phyloP scores from a whole-genome alignment of 2,888 invertebrate genomes.

The Pheosia tremula region DNA sequence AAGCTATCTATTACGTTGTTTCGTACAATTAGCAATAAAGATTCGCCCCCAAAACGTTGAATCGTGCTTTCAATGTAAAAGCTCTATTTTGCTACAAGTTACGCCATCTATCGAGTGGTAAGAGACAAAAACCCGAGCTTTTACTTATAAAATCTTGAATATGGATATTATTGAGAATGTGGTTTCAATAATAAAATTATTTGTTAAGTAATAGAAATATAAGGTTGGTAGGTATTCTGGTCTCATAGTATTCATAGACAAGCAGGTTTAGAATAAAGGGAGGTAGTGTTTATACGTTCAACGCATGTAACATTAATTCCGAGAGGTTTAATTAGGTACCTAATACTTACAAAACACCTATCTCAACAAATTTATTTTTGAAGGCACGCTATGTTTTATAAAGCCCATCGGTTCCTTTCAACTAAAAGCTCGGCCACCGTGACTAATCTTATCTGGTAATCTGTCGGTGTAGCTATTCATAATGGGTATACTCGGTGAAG shows the following conservation, averaged over 20 bases:
- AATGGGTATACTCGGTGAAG: constrained; percentile 30
- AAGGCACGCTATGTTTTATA: background rate
- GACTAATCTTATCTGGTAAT: constrained; percentile 53
- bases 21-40: constrained; percentile 57
- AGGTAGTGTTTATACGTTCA: too few relatives aligned
- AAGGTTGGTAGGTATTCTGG: too few relatives aligned
- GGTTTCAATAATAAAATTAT: background rate
- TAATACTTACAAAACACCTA: too few relatives aligned
- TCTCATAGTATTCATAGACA: too few relatives aligned
- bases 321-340: too few relatives aligned
- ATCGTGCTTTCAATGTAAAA: constrained; percentile 37
- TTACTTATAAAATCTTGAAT: background rate
- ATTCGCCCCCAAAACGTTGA: constrained; percentile 41
- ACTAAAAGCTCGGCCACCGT: constrained; percentile 45
- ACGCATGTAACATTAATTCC: too few relatives aligned
- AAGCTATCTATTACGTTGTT: constrained; percentile 54
- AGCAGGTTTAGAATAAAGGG: background rate
- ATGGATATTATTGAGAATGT: background rate
- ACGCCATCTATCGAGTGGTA: constrained; percentile 66
- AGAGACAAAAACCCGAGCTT: constrained; percentile 14
- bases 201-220: too few relatives aligned
- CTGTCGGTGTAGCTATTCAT: constrained; percentile 46
- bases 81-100: constrained; percentile 59
- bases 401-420: constrained; percentile 31
- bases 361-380: too few relatives aligned